Percentiles rank a stretch among this genome's conserved stretches.
These are phyloP conservation scores for Heliconius nattereri DNA, from an alignment of 1,140 invertebrate species.

Conservation along the genomic window DNA sequence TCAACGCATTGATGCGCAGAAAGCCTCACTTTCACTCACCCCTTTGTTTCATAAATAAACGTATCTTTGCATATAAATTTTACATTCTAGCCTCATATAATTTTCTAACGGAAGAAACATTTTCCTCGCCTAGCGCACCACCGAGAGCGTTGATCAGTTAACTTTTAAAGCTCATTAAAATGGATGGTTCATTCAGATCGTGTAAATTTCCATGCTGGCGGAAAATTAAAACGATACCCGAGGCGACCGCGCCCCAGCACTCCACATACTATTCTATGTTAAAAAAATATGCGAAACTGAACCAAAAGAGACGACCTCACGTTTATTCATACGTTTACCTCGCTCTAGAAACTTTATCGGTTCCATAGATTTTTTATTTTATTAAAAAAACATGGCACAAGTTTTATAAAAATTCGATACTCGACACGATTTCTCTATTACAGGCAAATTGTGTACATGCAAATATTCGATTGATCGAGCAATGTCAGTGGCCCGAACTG, in stretches of 20 bases:
- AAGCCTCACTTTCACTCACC: background rate
- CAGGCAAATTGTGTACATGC: constrained; percentile 39
- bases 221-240: constrained; percentile 80
- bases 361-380: constrained; percentile 31
- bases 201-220: constrained; percentile 73
- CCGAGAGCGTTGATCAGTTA: constrained; percentile 66
- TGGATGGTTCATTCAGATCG: constrained; percentile 76
- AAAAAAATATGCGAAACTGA: constrained; percentile 53
- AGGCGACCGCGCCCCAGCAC: constrained; percentile 55
- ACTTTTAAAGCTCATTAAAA: constrained; percentile 81
- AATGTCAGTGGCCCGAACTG: constrained; percentile 38
- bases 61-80: constrained; percentile 3
- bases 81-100: constrained; percentile 29
- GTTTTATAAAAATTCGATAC: constrained; percentile 41
- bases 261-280: constrained; percentile 43
- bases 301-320: constrained; percentile 28
- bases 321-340: constrained; percentile 64
- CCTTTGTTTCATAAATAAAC: background rate
- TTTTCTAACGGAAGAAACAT: constrained; percentile 50
- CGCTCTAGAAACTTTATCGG: constrained; percentile 65
- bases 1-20: background rate
- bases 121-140: constrained; percentile 44
- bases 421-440: constrained; percentile 54
- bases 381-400: background rate
- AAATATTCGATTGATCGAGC: constrained; percentile 41